Percentiles rank a stretch among this genome's conserved stretches.
These are phyloP conservation scores for Drosophila prolongata DNA, from an alignment of 2,888 invertebrate species.

Conservation along the genomic window DNA sequence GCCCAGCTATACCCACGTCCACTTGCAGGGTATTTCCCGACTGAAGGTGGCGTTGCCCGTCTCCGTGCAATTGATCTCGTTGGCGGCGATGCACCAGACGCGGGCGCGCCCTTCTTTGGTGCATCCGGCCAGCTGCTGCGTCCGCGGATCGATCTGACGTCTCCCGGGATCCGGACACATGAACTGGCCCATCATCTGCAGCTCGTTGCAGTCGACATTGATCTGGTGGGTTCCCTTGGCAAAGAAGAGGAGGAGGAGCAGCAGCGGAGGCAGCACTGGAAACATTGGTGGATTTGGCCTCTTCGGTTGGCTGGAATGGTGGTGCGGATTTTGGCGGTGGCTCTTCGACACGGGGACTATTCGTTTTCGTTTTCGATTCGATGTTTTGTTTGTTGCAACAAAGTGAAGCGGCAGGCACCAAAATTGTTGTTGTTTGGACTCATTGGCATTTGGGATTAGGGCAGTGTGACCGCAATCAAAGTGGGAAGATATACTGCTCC, in stretches of 20 bases:
- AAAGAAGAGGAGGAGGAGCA: constrained; percentile 49
- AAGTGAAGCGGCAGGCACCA: background rate
- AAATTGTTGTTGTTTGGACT: constrained; percentile 32
- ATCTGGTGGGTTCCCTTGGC: constrained; percentile 52
- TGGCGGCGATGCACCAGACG: constrained; percentile 92
- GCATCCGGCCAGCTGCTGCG: constrained; percentile 94
- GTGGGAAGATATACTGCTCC: background rate
- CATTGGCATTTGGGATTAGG: constrained; percentile 20
- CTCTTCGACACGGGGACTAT: constrained; percentile 16
- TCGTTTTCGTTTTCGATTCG: constrained; percentile 30
- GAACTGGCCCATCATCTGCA: constrained; percentile 90
- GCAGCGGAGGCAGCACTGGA: constrained; percentile 17
- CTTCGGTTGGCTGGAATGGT: constrained; percentile 6
- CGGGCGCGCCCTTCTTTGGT: constrained; percentile 72
- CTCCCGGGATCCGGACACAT: constrained; percentile 91
- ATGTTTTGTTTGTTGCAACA: constrained; percentile 33
- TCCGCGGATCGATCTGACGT: constrained; percentile 92
- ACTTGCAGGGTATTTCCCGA: constrained; percentile 94
- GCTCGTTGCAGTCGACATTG: constrained; percentile 88
- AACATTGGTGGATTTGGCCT: constrained; percentile 52
- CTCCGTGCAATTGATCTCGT: constrained; percentile 92
- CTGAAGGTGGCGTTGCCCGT: constrained; percentile 92
- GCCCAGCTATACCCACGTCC: constrained; percentile 91
- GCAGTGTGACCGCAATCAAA: constrained; percentile 9
- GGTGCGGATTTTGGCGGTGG: constrained; percentile 20